Conservation (phyloP, 2,113 vertebrate species). For the Calyptommatus sinebrachiatus region DNA sequence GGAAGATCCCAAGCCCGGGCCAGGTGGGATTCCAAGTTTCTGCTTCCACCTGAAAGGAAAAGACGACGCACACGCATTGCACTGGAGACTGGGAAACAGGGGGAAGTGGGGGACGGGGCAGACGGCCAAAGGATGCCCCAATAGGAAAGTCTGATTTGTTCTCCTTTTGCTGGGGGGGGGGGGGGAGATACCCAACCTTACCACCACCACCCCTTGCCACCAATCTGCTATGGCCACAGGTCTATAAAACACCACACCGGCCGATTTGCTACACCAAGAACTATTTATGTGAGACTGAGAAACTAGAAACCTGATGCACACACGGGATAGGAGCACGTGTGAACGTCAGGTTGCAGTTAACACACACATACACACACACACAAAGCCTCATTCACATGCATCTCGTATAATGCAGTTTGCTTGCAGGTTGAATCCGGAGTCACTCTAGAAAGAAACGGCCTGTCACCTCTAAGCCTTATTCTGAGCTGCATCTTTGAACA, state of each 20-base stretch:
- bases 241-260: not conserved
- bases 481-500: too few species aligned
- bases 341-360: not conserved
- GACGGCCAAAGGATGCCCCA: not conserved
- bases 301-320: too few species aligned
- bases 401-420: not conserved
- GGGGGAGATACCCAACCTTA: not conserved
- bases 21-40: not conserved
- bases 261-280: too few species aligned
- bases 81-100: too few species aligned
- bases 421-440: not conserved
- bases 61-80: not conserved
- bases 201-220: not conserved
- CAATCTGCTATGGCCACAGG: not conserved
- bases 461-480: too few species aligned
- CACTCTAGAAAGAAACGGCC: not conserved
- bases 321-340: conserved; percentile 31
- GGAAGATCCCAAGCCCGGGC: not conserved
- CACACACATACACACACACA: not conserved
- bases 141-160: not conserved
- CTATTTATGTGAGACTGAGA: too few species aligned
- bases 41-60: not conserved
- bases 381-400: fast-evolving
- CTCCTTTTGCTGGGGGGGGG: not conserved
- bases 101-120: not conserved